Base-by-base conservation (phyloP, 1,140 invertebrate species). In the Drosophila ambigua region DNA sequence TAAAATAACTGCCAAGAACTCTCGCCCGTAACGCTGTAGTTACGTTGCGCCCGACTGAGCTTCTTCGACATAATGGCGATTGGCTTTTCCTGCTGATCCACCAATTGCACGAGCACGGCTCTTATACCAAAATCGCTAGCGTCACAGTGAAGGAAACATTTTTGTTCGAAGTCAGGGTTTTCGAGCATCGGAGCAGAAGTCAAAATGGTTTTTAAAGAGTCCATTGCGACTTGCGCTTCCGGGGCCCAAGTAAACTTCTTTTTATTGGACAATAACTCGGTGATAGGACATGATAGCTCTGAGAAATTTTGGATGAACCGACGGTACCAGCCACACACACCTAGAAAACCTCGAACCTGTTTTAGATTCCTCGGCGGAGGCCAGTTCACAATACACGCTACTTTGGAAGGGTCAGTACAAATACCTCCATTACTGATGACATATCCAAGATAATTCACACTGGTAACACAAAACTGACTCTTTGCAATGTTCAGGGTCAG, bases 281-380 rank as follows among this genome's bases (percentile, higher is more conserved):
- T 62, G 9, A 62, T 53, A 2, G 50, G 28, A 28, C 26, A 48
- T 6, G 49, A 26, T 0, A 49, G 50, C 5, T 48, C 43, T 0
- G 61, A 11, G 8, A 55, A 64, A 6, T 52, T 66, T 20, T 52
- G 2, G 11, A 66, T 66, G 39, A 59, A 52, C 5, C 58, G 11
- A 2, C 50, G 50, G 23, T 54, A 54, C 50, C 41, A 63, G 7
- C 41, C 41, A 23, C 50, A 53, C 13, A 63, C 50, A 6, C 41
- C 28, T 15, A 63, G 26, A 26, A 63, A 63, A 2, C 24, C 50
- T 23, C 50, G 43, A 11, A 63, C 60, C 54, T 60, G 43, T 9
- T 67, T 67, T 5, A 49, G 5, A 11, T 61, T 53, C n/a, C 23
- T 67, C 4, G 43, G 41, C 6, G 28, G 23, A 2, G 64, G 57